Evolutionary conservation across 2,888 invertebrate species (phyloP), one percentile per base, ranked within the genome.

Genomic region (Polydrusus pterygomalis): DNA sequence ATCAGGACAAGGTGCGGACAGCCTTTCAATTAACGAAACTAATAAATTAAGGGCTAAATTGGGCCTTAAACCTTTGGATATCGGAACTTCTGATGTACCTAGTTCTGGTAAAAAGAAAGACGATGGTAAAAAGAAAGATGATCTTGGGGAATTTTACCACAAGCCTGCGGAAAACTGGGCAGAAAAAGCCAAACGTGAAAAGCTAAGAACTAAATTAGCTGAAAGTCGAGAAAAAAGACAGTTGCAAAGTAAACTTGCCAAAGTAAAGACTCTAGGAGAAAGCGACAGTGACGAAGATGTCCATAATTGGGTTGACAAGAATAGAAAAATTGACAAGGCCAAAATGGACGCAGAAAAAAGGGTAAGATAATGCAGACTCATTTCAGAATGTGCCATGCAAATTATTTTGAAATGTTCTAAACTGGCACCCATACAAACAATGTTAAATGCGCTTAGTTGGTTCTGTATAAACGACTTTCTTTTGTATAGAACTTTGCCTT

Each of bases 31-130:
- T 62, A 93, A 93, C 68, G 96, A 95, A 82, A 96, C 96, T 6
- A 98, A 98, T 88, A 94, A 93, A 80, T 88, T 99, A 11, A 90
- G 99, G 83, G 96, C 96, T 1, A 97, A 97, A 86, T 90, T 99
- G 25, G 99, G 99, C 0, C 89, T 99, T 43, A 97, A 97, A 85
- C 99, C 98, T 0, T 89, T 99, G 3, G 95, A 97, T 82, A 88
- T 94, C n/a, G 78, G 78, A 51, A 51, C 79, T 15, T 77, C 80
- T 9, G 75, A 71, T 51, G 40, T 17, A 2, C 30, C 70, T 11
- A 70, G 64, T 51, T 18, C 77, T 8, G 54, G 70, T 47, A 73
- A 64, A 13, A 78, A 80, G 7, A 87, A 90, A 80, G 89, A 89
- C 73, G 90, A 90, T 76, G 87, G 90, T 17, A 86, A 87, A 78